A percentile compares a stretch with the other conserved stretches of the same genome.
Conservation (phyloP, 1,140 invertebrate species). For the Panagrolaimus sp. region DNA sequence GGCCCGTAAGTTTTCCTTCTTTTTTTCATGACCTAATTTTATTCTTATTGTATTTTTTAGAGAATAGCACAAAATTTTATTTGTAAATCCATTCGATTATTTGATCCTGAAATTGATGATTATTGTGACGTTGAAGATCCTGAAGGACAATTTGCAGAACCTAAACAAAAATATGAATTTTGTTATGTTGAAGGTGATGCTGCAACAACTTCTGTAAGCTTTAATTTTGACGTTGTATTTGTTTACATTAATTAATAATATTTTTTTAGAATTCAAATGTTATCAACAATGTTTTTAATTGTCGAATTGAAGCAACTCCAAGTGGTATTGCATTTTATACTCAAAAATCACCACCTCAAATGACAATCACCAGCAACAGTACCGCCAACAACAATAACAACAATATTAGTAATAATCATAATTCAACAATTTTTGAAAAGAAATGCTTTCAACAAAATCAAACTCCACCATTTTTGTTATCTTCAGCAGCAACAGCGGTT, state of each 20-base stretch:
- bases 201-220: neutral
- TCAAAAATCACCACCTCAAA: neutral
- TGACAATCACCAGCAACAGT: neutral
- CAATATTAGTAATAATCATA: neutral
- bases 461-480: no score
- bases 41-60: neutral
- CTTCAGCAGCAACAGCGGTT: neutral
- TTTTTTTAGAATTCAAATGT: conserved; percentile 2
- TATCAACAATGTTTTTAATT: neutral
- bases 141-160: neutral
- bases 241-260: no score
- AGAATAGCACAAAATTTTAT: neutral
- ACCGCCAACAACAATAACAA: neutral
- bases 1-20: neutral
- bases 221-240: no score
- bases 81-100: conserved; percentile 9
- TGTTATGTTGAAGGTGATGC: conserved; percentile 7
- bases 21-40: neutral
- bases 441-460: no score
- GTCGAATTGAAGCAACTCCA: neutral
- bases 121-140: conserved; percentile 5
- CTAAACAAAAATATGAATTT: conserved; percentile 10
- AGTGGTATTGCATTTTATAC: neutral
- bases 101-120: conserved; percentile 8
- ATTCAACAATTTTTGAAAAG: no score